phyloP scores from a whole-genome alignment of 2,888 invertebrate species.

The Melipona beecheii region DNA sequence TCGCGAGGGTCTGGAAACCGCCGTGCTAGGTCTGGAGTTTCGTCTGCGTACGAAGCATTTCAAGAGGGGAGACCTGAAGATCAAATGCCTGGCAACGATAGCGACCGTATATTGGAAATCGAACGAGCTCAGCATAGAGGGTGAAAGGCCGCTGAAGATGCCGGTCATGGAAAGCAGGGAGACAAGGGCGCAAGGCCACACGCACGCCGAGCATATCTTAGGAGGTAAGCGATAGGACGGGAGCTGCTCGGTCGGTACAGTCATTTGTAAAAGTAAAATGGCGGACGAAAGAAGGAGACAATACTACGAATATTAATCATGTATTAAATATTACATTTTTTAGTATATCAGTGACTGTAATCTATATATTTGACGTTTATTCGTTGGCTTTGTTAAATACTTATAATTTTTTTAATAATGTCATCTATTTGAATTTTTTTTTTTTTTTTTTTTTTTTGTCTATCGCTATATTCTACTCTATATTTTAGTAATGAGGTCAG shows the following conservation, averaged over 20 bases:
- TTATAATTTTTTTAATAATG: too few relatives aligned
- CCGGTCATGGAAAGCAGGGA: constrained; percentile 92
- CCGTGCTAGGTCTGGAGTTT: constrained; percentile 92
- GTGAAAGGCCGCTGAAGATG: constrained; percentile 88
- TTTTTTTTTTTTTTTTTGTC: not conserved
- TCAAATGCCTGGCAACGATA: constrained; percentile 95
- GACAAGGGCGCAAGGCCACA: constrained; percentile 85
- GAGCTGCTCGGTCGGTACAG: not conserved
- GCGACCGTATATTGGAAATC: constrained; percentile 94
- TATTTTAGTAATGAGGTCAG: not conserved
- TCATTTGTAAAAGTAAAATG: not conserved
- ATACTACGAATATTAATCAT: too few relatives aligned
- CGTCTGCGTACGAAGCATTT: constrained; percentile 92
- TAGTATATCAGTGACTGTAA: too few relatives aligned
- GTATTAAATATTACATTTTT: too few relatives aligned
- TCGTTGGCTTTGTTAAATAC: too few relatives aligned
- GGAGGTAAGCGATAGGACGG: constrained; percentile 83
- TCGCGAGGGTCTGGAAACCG: constrained; percentile 90
- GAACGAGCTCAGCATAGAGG: constrained; percentile 94
- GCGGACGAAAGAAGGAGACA: too few relatives aligned
- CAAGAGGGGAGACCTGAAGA: constrained; percentile 93
- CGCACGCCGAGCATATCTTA: constrained; percentile 91
- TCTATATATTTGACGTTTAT: too few relatives aligned
- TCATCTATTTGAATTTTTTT: too few relatives aligned
- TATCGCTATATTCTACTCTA: not conserved